Base-by-base conservation (phyloP, 2,113 vertebrate species). In the Rhinopomastus cyanomelas region DNA sequence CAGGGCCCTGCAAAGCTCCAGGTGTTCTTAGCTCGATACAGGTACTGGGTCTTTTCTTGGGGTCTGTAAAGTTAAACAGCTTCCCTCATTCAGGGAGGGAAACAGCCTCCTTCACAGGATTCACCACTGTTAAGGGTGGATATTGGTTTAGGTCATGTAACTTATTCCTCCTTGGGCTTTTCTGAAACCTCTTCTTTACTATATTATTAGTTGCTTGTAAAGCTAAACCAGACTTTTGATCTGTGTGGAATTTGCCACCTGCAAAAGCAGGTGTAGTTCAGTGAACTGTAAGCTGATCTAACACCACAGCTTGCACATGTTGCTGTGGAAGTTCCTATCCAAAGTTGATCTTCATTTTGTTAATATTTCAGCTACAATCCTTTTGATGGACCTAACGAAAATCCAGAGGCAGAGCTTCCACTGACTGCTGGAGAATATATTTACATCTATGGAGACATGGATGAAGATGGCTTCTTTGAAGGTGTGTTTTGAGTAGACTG, bases 401-500 rank as follows among this genome's bases (percentile, higher is more conserved):
- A 98, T 77, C 99, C 99, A 36, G 99, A 99, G 93, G 98, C 99
- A 59, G 99, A 99, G 95, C 98, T 99, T 18, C 99, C 99, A 0
- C 97, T 99, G 73, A 99, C 98, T 18, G 99, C 99, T 46, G 99
- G 99, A 74, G 99, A 99, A 80, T 99, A 99, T 85, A 99, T 99
- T 96, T 99, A 99, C 44, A 94, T 99, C 86, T 99, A 99, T 37
- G 99, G 99, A 85, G 98, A 98, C 95, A 99, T 99, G 99, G 99
- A 99, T 71, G 99, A 99, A 79, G 99, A 99, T 59, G 99, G 99
- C 92, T 99, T 99, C 96, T 99, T 98, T 97, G 99, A 99, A 98
- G 99, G 99, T 99, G 81, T 65, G 85, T 87, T n/a, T 87, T 37
- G 22, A 22, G 34, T 56, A 49, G 77, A 75, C 42, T 39, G n/a